Percentiles rank a stretch among this genome's conserved stretches.
phyloP scores from a whole-genome alignment of 2,113 vertebrate genomes.

The Indicator indicator region DNA sequence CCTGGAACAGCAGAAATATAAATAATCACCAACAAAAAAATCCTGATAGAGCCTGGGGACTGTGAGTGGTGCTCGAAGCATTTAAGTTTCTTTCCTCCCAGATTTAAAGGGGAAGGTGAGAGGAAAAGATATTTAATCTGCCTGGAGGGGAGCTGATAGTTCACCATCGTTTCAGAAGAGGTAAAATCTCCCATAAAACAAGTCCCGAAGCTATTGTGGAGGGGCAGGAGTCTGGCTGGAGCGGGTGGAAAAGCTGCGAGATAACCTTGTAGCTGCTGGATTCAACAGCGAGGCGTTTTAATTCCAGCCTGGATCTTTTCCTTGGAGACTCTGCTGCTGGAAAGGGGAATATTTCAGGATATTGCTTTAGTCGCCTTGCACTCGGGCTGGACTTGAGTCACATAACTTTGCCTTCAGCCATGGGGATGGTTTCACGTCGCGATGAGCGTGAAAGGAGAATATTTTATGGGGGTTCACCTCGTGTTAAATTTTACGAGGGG shows the following conservation, averaged over 20 bases:
- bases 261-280: neutral
- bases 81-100: neutral
- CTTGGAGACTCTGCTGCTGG: neutral
- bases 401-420: neutral
- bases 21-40: too few relatives aligned
- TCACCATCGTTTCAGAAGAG: neutral
- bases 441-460: neutral
- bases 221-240: neutral
- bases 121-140: neutral
- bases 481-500: neutral
- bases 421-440: neutral
- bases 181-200: neutral
- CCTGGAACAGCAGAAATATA: neutral
- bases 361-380: neutral
- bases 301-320: neutral
- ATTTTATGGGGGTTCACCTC: neutral
- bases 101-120: neutral
- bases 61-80: neutral
- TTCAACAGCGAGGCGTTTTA: neutral
- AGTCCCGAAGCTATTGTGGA: neutral
- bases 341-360: neutral
- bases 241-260: neutral
- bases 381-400: neutral
- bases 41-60: neutral
- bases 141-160: neutral